Conservation (phyloP, 2,888 invertebrate genomes). For the Hirtodrosophila confusa region DNA sequence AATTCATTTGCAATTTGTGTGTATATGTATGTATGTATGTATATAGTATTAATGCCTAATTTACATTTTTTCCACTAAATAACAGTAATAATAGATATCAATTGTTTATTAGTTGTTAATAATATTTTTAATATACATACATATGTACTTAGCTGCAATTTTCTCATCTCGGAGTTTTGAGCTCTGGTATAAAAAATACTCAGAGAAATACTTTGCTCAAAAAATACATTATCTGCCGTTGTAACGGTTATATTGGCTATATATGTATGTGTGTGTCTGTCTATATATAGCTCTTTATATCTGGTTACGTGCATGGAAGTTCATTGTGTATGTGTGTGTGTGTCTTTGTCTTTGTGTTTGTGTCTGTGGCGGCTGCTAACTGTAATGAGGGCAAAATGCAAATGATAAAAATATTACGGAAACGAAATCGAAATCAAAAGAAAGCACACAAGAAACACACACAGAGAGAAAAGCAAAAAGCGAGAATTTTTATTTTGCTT, state of each 20-base stretch:
- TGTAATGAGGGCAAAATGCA: slow-evolving; percentile 44
- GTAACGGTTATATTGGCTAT: slow-evolving; percentile 35
- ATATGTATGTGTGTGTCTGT: slow-evolving; percentile 16
- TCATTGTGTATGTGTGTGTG: slow-evolving; percentile 34
- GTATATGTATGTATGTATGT: slow-evolving; percentile 3
- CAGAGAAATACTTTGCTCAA: slow-evolving; percentile 68
- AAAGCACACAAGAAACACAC: slow-evolving; percentile 10
- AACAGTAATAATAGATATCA: slow-evolving; percentile 52
- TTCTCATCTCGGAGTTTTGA: slow-evolving; percentile 11
- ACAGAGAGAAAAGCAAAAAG: slow-evolving; percentile 22
- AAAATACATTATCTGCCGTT: slow-evolving; percentile 62
- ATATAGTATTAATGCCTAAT: slow-evolving; percentile 29
- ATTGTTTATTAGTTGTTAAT: slow-evolving; percentile 24
- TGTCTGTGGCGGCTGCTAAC: slow-evolving; percentile 39
- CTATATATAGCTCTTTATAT: slow-evolving; percentile 21
- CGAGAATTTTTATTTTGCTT: slow-evolving; percentile 2
- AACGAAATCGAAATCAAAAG: slow-evolving; percentile 6
- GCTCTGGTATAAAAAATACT: slow-evolving; percentile 35
- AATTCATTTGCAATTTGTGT: slow-evolving; percentile 21
- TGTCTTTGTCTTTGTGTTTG: slow-evolving; percentile 29
- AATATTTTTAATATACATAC: slow-evolving; percentile 2
- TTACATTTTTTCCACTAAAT: slow-evolving; percentile 65
- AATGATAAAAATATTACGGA: slow-evolving; percentile 34
- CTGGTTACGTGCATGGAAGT: slow-evolving; percentile 48
- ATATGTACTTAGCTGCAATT: slow-evolving; percentile 31